Evolutionary conservation across 1,140 invertebrate genomes (phyloP).

Genomic region (Achroia grisella): DNA sequence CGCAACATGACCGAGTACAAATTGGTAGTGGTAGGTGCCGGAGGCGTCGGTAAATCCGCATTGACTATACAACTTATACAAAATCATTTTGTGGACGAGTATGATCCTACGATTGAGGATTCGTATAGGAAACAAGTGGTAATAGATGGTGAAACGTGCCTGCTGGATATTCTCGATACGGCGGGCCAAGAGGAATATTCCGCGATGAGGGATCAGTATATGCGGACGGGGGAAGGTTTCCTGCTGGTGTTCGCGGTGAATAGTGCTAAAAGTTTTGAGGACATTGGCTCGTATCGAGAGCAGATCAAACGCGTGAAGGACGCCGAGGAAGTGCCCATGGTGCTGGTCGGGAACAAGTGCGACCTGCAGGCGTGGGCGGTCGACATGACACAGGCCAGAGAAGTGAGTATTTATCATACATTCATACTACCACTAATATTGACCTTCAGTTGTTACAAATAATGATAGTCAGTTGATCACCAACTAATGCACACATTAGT

Average conservation of each 20-base stretch:
- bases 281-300: conserved; percentile 94
- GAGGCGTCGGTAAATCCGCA: conserved; percentile 99
- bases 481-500: too few species aligned
- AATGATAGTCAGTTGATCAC: too few species aligned
- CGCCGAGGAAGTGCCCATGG: conserved; percentile 99
- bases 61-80: conserved; percentile 99
- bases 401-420: conserved; percentile 64
- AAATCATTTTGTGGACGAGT: conserved; percentile 99
- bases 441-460: too few species aligned
- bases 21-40: conserved; percentile 91
- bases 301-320: conserved; percentile 99
- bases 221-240: conserved; percentile 98
- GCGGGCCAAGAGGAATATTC: conserved; percentile 99
- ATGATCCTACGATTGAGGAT: conserved; percentile 99
- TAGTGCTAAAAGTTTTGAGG: conserved; percentile 99
- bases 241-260: conserved; percentile 98
- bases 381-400: conserved; percentile 89
- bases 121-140: conserved; percentile 96
- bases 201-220: conserved; percentile 98
- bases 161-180: conserved; percentile 98
- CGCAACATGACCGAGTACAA: conserved; percentile 88
- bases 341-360: conserved; percentile 99
- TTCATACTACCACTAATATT: too few species aligned
- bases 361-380: conserved; percentile 92
- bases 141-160: conserved; percentile 98